A percentile compares a stretch with the other conserved stretches of the same genome.
phyloP scores from a whole-genome alignment of 1,140 invertebrate species.

The Nilaparvata lugens region DNA sequence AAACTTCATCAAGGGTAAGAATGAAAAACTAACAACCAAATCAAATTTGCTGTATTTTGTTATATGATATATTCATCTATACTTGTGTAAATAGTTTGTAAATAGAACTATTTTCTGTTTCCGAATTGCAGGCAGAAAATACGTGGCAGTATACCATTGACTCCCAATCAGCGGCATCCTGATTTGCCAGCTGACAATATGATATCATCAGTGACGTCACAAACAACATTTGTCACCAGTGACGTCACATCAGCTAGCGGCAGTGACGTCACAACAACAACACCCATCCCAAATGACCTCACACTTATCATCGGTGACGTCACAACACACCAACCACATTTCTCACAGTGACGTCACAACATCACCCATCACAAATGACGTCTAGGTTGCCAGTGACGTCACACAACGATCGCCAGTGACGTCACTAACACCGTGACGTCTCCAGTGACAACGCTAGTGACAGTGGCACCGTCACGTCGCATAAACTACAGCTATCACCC shows the following conservation, averaged over 20 bases:
- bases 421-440: constrained; percentile 23
- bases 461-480: constrained; percentile 32
- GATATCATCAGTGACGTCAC: constrained; percentile 15
- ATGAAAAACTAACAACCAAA: too few species aligned
- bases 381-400: neutral
- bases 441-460: constrained; percentile 7
- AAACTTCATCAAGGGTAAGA: too few species aligned
- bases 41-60: too few species aligned
- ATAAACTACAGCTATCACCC: constrained; percentile 79
- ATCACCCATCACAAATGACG: neutral
- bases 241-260: neutral
- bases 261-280: neutral
- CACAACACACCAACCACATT: constrained; percentile 1
- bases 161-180: constrained; percentile 19
- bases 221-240: neutral
- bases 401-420: neutral
- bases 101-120: neutral
- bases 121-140: too few species aligned
- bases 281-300: neutral
- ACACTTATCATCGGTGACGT: neutral
- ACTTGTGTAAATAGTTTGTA: neutral
- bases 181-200: constrained; percentile 21
- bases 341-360: neutral
- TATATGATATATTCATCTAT: too few species aligned
- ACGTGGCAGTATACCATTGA: neutral